A percentile compares a stretch with the other conserved stretches of the same genome.
Evolutionary conservation across 2,797 vertebrate genomes (phyloP).

Genomic region (Erpetoichthys calabaricus): DNA sequence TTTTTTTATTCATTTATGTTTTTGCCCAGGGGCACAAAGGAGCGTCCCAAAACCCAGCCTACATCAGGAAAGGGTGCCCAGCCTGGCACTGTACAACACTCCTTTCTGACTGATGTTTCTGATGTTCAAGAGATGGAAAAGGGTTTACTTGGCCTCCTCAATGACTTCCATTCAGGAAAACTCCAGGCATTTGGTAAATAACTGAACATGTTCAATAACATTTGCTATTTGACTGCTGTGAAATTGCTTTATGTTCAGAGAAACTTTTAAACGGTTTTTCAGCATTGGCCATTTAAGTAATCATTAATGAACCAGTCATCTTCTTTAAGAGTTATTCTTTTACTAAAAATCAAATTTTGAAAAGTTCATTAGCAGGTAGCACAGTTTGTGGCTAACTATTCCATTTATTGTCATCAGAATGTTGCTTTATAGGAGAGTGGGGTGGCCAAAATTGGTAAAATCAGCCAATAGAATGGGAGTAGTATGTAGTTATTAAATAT

Average conservation of each 20-base stretch:
- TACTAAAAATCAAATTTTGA: too few species aligned
- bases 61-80: constrained; percentile 52
- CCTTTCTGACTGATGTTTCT: constrained; percentile 91
- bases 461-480: too few species aligned
- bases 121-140: constrained; percentile 98
- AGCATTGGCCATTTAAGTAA: background rate
- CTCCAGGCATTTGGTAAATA: constrained; percentile 81
- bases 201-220: background rate
- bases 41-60: constrained; percentile 63
- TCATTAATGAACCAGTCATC: background rate
- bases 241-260: too few species aligned
- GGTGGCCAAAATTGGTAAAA: too few species aligned
- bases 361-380: too few species aligned
- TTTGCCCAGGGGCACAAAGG: constrained; percentile 52
- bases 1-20: background rate
- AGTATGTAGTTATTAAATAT: too few species aligned
- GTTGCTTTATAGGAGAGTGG: too few species aligned
- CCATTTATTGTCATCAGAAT: too few species aligned
- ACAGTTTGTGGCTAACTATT: too few species aligned
- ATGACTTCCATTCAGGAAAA: constrained; percentile 95
- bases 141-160: constrained; percentile 81
- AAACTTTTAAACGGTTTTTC: background rate
- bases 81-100: constrained; percentile 71
- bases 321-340: too few species aligned
- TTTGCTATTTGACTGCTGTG: too few species aligned